Evolutionary conservation across 2,888 invertebrate genomes (phyloP).

Genomic region (Rhagonycha fulva): DNA sequence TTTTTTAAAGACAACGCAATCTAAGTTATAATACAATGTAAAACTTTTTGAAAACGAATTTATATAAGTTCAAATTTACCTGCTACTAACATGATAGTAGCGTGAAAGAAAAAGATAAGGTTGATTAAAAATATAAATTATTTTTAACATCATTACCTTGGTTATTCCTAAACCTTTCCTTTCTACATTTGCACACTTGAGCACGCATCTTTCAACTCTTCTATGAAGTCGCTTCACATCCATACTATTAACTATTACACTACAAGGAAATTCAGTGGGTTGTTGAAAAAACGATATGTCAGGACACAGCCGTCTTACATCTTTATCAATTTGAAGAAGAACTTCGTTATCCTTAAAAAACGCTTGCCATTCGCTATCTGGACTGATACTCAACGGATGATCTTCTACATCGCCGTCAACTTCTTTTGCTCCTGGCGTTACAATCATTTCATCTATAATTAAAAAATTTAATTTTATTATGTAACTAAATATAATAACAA

Average conservation of each 20-base stretch:
- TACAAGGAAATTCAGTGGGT: slow-evolving; percentile 89
- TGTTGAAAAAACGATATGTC: slow-evolving; percentile 98
- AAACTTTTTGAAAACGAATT: not conserved
- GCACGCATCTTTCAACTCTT: slow-evolving; percentile 83
- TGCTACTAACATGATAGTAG: slow-evolving; percentile 40
- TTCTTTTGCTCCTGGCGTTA: slow-evolving; percentile 73
- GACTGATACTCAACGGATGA: slow-evolving; percentile 94
- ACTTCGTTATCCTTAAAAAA: slow-evolving; percentile 98
- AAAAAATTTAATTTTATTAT: slow-evolving; percentile 10
- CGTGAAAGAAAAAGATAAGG: slow-evolving; percentile 11
- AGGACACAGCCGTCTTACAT: slow-evolving; percentile 91
- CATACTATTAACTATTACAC: slow-evolving; percentile 76
- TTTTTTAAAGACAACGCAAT: slow-evolving; percentile 75
- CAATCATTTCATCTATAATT: slow-evolving; percentile 80
- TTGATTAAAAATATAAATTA: not conserved
- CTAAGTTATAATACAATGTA: slow-evolving; percentile 46
- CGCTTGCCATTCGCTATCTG: slow-evolving; percentile 93
- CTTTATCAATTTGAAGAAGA: slow-evolving; percentile 95
- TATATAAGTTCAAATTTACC: slow-evolving; percentile 27
- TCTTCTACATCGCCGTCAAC: slow-evolving; percentile 69
- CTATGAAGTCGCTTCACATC: slow-evolving; percentile 85
- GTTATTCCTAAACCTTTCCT: slow-evolving; percentile 86
- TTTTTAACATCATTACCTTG: slow-evolving; percentile 66
- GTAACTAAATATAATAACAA: no score
- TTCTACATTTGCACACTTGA: slow-evolving; percentile 87